These are phyloP conservation scores for Malacoraja senta DNA, from an alignment of 2,797 vertebrate species.

Conservation along the genomic window DNA sequence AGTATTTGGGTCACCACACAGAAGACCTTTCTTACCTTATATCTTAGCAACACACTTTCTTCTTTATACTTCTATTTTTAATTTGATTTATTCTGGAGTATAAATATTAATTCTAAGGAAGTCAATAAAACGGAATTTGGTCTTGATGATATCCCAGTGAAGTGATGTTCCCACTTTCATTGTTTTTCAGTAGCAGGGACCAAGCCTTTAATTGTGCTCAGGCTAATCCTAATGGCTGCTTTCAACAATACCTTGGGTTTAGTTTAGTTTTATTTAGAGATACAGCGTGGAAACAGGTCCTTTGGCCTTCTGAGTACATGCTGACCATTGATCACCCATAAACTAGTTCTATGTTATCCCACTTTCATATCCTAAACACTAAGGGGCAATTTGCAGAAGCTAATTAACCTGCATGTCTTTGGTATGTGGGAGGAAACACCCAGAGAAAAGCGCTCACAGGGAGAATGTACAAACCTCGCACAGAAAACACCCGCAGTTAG, in stretches of 20 bases:
- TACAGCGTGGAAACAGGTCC: too few relatives aligned
- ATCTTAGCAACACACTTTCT: not conserved
- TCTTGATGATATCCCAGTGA: not conserved
- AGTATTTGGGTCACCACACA: not conserved
- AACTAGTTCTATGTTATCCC: too few relatives aligned
- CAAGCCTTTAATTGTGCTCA: not conserved
- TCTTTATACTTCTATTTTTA: not conserved
- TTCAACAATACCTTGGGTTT: not conserved
- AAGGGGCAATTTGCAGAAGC: too few relatives aligned
- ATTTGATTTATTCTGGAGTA: not conserved
- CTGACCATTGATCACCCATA: too few relatives aligned
- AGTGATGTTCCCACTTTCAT: not conserved
- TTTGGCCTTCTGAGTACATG: too few relatives aligned
- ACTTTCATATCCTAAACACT: too few relatives aligned
- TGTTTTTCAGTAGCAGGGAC: not conserved
- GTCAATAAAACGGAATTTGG: not conserved
- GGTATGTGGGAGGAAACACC: too few relatives aligned
- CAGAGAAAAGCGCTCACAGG: too few relatives aligned
- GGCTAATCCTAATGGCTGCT: not conserved
- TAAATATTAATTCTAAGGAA: slow-evolving; percentile 10
- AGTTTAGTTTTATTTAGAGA: too few relatives aligned
- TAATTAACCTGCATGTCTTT: too few relatives aligned
- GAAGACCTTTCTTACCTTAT: not conserved
- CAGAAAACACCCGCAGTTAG: too few relatives aligned
- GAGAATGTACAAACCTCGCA: too few relatives aligned